Base-by-base conservation (phyloP, 2,113 vertebrate genomes). In the Pluvianellus socialis region DNA sequence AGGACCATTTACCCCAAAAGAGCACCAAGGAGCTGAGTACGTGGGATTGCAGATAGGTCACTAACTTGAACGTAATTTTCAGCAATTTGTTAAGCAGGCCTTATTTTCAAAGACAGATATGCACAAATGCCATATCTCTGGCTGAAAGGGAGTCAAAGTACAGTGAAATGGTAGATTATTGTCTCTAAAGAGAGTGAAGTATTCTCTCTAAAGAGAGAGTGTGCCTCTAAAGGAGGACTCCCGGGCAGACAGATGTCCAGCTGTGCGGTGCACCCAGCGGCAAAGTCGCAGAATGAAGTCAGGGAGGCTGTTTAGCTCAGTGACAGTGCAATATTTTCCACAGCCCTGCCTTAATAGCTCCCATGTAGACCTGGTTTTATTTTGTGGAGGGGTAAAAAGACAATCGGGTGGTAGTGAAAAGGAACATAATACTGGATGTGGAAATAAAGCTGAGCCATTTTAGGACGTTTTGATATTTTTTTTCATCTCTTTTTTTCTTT, bases 81-180 rank as follows among this genome's bases (percentile, higher is more conserved):
- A 77, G 71, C 76, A 84, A 61, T 88, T 88, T 72, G 30, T 79
- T 72, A 15, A 44, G 12, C 6, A 70, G 70, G 30, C 63, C 56
- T 92, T 83, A 26, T 81, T 86, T 90, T 85, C 72, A 45, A 79
- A 84, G 94, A 14, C 8, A 12, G 28, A 30, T 81, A 10, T 32
- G 79, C 79, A 70, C 73, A 80, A 92, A 70, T 79, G 26, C 7
- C 2, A 0, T 65, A 27, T 80, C 50, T 94, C 33, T 40, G 45
- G 21, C 82, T 95, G 73, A 92, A 45, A 70, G 65, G 71, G 61
- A 91, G 56, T 62, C 93, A 26, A 89, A 71, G 72, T 96, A 75
- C 63, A 72, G 75, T 66, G 38, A 92, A 94, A 90, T 89, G 47
- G n/a, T 74, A 70, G 72, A 50, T 44, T 47, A 5, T 58, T 82